Conservation (phyloP, 2,888 invertebrate genomes). For the Lordiphosa fenestrarum region DNA sequence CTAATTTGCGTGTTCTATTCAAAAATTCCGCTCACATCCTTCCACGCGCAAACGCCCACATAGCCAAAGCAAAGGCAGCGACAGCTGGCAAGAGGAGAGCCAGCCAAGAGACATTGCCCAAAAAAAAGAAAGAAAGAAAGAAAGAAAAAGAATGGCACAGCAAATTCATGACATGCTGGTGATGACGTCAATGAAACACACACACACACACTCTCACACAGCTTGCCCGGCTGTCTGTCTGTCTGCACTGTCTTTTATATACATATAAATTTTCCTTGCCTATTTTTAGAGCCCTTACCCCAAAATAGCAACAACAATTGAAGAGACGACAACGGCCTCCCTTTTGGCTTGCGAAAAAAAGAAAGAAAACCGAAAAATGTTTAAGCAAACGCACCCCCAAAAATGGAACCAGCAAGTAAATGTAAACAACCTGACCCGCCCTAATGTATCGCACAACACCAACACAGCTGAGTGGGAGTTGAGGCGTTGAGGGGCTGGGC, state of each 20-base stretch:
- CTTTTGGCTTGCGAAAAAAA: slow-evolving; percentile 24
- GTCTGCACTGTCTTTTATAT: slow-evolving; percentile 20
- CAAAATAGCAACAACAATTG: slow-evolving; percentile 59
- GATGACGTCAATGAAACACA: slow-evolving; percentile 68
- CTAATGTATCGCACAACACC: slow-evolving; percentile 45
- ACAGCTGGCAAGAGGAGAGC: slow-evolving; percentile 42
- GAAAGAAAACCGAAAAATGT: slow-evolving; percentile 18
- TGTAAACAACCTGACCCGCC: slow-evolving; percentile 71
- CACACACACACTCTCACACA: slow-evolving; percentile 23
- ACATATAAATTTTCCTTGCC: slow-evolving; percentile 30
- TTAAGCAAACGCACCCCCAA: slow-evolving; percentile 25
- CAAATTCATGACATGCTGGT: slow-evolving; percentile 75
- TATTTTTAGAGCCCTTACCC: slow-evolving; percentile 54
- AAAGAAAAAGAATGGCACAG: slow-evolving; percentile 24
- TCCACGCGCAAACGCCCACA: slow-evolving; percentile 71
- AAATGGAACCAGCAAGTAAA: slow-evolving; percentile 6
- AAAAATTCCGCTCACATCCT: slow-evolving; percentile 72
- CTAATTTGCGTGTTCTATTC: slow-evolving; percentile 66
- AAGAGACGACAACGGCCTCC: slow-evolving; percentile 33
- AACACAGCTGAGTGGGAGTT: slow-evolving; percentile 2
- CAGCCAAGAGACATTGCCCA: slow-evolving; percentile 27
- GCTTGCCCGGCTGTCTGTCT: slow-evolving; percentile 29
- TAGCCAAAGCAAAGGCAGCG: slow-evolving; percentile 16
- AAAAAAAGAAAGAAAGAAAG: slow-evolving; percentile 13
- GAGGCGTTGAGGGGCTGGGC: not conserved